Evolutionary conservation across 2,113 vertebrate species (phyloP), one percentile per base, ranked within the genome.

Genomic region (Psilopsiagon aurifrons): DNA sequence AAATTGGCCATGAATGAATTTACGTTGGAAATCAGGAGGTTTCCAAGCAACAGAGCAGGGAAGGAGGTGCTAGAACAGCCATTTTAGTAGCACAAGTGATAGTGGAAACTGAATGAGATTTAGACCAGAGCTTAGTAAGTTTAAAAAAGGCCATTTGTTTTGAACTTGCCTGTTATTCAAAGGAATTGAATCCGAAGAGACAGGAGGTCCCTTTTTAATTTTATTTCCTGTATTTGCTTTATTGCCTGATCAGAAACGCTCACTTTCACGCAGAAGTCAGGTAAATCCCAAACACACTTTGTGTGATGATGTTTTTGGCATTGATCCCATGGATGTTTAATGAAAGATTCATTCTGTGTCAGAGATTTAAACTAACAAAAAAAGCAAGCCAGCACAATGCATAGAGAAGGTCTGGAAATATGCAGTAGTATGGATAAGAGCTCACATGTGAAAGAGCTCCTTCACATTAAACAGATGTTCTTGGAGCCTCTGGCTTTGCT

Each of bases 1-100:
- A 96, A 96, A 97, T 97, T 95, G 94, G 69, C 81, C 89, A 69
- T 91, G 96, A 96, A 97, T 95, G 89, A 95, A 93, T 97, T 96
- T 93, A 85, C 66, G 84, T 77, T 94, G 87, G 87, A 95, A 97
- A 93, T 96, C 93, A 88, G 93, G 94, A 92, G 87, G 96, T 97
- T 96, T 96, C 96, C 95, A 96, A 95, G 96, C 95, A 97, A 96
- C 95, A 49, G 91, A 73, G 91, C 54, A 52, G 77, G 43, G 47
- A 92, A 94, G 86, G 90, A 93, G 95, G 90, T 94, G 89, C 94
- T 83, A 67, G 94, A 91, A 46, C 70, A 95, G 78, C 93, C 93
- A 73, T 91, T 96, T 70, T 87, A 83, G 79, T 74, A 90, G 85
- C 89, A 94, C 52, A 83, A 88, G 84, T 76, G 67, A 88, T 67